Base-by-base conservation (phyloP, 2,888 invertebrate species). In the Allacma fusca region DNA sequence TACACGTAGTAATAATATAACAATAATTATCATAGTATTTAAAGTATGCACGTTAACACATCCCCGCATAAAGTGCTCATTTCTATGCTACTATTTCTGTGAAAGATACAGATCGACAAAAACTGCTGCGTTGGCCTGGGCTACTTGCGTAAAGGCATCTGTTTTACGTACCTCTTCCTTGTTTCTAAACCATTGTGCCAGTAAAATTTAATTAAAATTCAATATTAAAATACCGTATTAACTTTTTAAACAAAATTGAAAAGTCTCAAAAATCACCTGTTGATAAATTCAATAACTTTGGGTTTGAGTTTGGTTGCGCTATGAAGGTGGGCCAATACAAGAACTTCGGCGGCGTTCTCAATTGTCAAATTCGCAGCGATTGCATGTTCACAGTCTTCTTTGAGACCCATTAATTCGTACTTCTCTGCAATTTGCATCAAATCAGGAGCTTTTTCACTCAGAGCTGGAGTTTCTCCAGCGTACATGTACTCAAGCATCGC, bases 41-140 rank as follows among this genome's bases (percentile, higher is more conserved):
- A n/a, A n/a, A n/a, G n/a, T n/a, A n/a, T n/a, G n/a, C n/a, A n/a
- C n/a, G n/a, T n/a, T n/a, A n/a, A n/a, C n/a, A n/a, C n/a, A n/a
- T n/a, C n/a, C n/a, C n/a, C n/a, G n/a, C n/a, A n/a, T n/a, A n/a
- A n/a, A n/a, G n/a, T n/a, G n/a, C n/a, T n/a, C n/a, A n/a, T n/a
- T n/a, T n/a, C n/a, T n/a, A n/a, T n/a, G n/a, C n/a, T n/a, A 19
- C 40, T 70, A 70, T 43, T 75, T 75, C 62, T 83, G 83, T 19
- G 83, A 83, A 1, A 84, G 69, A 72, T 83, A 84, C 16, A 84
- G 78, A 59, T 84, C 83, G 16, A 84, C 84, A 64, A 84, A 84
- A n/a, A 83, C 81, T 16, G 80, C 81, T 7, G 83, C 78, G 59
- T 83, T 80, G 0, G 82, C 79, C 9, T 78, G 70, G 12, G 81